Conservation (phyloP, 1,140 invertebrate genomes). For the Leptopilina boulardi region DNA sequence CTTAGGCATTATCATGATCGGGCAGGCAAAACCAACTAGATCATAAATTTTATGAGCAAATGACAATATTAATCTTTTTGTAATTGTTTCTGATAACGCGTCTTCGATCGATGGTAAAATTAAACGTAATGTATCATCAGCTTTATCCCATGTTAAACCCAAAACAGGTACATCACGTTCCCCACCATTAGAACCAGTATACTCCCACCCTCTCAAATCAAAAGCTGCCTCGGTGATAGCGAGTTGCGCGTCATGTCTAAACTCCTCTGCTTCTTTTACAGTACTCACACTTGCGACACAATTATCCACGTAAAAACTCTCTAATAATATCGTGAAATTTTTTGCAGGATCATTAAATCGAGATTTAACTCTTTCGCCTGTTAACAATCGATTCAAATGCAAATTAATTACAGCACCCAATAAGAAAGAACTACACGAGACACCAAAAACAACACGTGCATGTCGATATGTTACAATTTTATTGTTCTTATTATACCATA, state of each 20-base stretch:
- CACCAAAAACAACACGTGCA: conserved; percentile 57
- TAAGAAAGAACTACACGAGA: conserved; percentile 59
- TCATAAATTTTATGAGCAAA: conserved; percentile 60
- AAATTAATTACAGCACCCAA: conserved; percentile 48
- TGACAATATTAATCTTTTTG: conserved; percentile 35
- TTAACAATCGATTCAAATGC: not conserved
- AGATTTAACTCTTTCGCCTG: not conserved
- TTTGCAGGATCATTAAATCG: not conserved
- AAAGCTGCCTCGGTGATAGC: not conserved
- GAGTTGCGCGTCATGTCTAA: conserved; percentile 3
- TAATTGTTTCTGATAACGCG: not conserved
- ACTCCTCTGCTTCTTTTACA: not conserved
- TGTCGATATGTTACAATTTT: conserved; percentile 49
- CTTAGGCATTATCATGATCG: conserved; percentile 56
- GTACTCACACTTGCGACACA: conserved; percentile 16
- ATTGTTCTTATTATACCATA: conserved; percentile 57
- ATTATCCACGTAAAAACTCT: conserved; percentile 35
- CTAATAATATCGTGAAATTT: not conserved
- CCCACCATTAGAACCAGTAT: not conserved
- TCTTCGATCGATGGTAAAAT: not conserved
- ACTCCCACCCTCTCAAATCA: conserved; percentile 31
- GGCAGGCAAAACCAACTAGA: conserved; percentile 60
- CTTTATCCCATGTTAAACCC: conserved; percentile 12
- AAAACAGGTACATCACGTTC: not conserved
- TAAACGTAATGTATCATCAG: not conserved